phyloP scores from a whole-genome alignment of 2,113 vertebrate species.

The Xiphias gladius region DNA sequence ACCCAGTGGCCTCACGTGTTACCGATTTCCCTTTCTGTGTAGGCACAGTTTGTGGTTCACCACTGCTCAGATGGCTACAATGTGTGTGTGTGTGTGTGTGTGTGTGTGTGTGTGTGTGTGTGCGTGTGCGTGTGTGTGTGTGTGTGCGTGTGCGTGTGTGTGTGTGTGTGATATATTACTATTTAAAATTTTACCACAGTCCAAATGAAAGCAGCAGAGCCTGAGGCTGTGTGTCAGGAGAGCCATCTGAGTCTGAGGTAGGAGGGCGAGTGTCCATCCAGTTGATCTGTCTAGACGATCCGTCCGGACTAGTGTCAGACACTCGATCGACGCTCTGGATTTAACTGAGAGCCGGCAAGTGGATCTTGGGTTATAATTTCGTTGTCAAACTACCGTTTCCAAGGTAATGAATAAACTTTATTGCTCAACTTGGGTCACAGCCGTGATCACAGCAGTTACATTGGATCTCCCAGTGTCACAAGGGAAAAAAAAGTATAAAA shows the following conservation, averaged over 20 bases:
- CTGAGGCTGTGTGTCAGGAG: slow-evolving; percentile 44
- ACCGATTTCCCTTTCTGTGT: slow-evolving; percentile 51
- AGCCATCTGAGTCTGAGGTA: slow-evolving; percentile 32
- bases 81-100: background rate
- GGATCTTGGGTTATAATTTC: background rate
- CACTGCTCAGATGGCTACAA: slow-evolving; percentile 5
- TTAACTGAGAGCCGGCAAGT: background rate
- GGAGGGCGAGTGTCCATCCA: slow-evolving; percentile 15
- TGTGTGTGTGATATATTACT: slow-evolving; percentile 10
- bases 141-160: slow-evolving; percentile 4
- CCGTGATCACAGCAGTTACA: background rate
- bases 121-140: slow-evolving; percentile 5
- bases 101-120: no score
- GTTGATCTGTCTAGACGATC: slow-evolving; percentile 37
- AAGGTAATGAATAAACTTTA: background rate
- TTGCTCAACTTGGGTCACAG: background rate
- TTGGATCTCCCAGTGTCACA: background rate
- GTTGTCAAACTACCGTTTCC: background rate
- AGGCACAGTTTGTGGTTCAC: slow-evolving; percentile 36
- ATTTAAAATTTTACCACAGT: slow-evolving; percentile 26
- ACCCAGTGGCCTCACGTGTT: slow-evolving; percentile 44
- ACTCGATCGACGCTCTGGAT: background rate
- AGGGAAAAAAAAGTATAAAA: no score
- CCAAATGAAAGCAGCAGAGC: slow-evolving; percentile 43
- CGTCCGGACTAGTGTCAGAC: slow-evolving; percentile 57